Percentiles rank a stretch among this genome's conserved stretches.
phyloP scores from a whole-genome alignment of 1,140 invertebrate genomes.

The Leptopilina boulardi region DNA sequence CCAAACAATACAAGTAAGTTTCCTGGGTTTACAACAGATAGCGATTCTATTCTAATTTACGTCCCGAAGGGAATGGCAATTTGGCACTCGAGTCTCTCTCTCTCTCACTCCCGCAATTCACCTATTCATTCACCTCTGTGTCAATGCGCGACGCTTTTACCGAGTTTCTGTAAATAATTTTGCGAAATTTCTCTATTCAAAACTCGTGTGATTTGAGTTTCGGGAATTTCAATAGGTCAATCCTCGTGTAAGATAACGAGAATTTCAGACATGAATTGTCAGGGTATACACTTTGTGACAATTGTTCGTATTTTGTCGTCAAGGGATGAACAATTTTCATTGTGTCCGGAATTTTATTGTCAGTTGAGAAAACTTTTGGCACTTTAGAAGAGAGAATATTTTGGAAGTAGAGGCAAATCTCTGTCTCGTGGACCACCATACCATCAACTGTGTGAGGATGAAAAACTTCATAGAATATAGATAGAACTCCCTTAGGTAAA shows the following conservation, averaged over 20 bases:
- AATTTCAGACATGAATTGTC: not conserved
- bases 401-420: too few species aligned
- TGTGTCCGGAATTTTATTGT: too few species aligned
- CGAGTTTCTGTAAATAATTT: conserved; percentile 39
- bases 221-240: conserved; percentile 27
- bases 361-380: too few species aligned
- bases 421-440: too few species aligned
- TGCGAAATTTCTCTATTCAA: conserved; percentile 29
- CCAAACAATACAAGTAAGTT: conserved; percentile 64
- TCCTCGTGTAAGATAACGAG: not conserved
- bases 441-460: too few species aligned
- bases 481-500: too few species aligned
- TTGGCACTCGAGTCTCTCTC: not conserved
- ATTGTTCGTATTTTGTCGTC: too few species aligned
- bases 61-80: conserved; percentile 34
- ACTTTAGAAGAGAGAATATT: too few species aligned
- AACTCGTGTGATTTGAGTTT: conserved; percentile 17
- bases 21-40: conserved; percentile 34
- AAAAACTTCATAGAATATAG: too few species aligned
- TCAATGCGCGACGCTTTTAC: conserved; percentile 25
- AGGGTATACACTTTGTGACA: too few species aligned
- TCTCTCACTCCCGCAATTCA: not conserved
- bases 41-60: conserved; percentile 38
- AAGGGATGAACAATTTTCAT: too few species aligned
- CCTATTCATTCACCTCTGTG: not conserved